Base-by-base conservation (phyloP, 2,888 invertebrate species). In the Plemyria rubiginata region DNA sequence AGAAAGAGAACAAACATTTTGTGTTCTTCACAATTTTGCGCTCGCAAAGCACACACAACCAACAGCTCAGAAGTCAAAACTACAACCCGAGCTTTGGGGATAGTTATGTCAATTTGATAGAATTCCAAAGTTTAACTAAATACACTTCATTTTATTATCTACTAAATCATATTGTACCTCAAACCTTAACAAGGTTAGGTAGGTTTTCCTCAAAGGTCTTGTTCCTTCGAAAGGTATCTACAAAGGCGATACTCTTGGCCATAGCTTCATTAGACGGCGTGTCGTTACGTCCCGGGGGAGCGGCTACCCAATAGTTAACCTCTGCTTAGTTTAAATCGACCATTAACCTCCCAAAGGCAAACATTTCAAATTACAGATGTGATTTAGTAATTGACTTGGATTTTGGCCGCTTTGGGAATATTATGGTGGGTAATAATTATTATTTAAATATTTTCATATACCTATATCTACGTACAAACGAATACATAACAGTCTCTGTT, bases 281-380 rank as follows among this genome's bases (percentile, higher is more conserved):
- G 77, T 72, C 73, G 68, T 70, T 70, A 67, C 62, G 43, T 71
- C 74, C 72, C 76, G 79, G 70, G 73, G 52, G 70, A 55, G 70
- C 63, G 69, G 65, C 75, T 74, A 74, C 70, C 78, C 74, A 72
- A 71, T 76, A 74, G 76, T 84, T 85, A 85, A 82, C 85, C 85
- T 84, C 76, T 71, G 78, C 75, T 78, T 76, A 78, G 78, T 83
- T 85, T 85, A 81, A 86, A 86, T 81, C 80, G 84, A 74, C 83
- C 81, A 82, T 85, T 80, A 80, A 78, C 75, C 77, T 78, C 80
- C 76, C 74, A 60, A 60, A 77, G 79, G 79, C 73, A 78, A 81
- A 79, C 80, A 80, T 77, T 75, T 71, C 75, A 77, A 79, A 83
- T 81, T 81, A 81, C 76, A 72, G 74, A 75, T 74, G 78, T 77